These are phyloP conservation scores for Griposia aprilina DNA, from an alignment of 2,888 invertebrate species.

Conservation along the genomic window DNA sequence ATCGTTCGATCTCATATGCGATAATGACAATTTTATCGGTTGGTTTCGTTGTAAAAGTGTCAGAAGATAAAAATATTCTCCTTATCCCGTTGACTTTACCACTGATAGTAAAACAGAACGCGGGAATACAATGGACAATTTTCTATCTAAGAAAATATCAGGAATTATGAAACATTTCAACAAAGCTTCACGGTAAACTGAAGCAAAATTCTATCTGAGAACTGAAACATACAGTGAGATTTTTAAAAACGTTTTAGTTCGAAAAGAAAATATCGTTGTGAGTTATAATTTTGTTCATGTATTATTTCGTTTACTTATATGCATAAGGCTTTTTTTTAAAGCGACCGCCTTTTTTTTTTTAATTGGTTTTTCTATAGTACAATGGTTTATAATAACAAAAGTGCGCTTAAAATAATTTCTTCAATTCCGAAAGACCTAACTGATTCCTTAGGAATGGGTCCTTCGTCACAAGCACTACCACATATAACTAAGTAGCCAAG, in stretches of 20 bases:
- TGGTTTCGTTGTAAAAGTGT: conserved; percentile 2
- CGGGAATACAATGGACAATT: neutral
- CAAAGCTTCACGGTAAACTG: neutral
- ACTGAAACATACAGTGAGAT: neutral
- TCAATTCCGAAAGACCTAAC: neutral
- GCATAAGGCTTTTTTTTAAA: too few relatives aligned
- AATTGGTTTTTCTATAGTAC: neutral
- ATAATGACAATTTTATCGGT: conserved; percentile 12
- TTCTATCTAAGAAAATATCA: neutral
- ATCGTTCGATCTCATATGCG: neutral
- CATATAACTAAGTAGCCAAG: neutral
- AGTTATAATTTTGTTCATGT: neutral
- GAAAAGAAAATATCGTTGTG: neutral
- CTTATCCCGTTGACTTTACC: neutral
- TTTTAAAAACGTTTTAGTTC: neutral
- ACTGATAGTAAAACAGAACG: neutral
- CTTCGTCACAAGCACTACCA: neutral
- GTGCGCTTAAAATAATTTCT: neutral
- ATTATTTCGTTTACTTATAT: neutral
- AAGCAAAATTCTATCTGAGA: neutral
- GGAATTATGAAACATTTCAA: neutral
- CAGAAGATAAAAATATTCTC: neutral
- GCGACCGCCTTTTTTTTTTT: neutral
- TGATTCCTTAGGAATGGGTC: neutral
- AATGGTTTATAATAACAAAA: neutral